Percentiles rank a stretch among this genome's conserved stretches.
phyloP scores from a whole-genome alignment of 2,113 vertebrate species.

The human region DNA sequence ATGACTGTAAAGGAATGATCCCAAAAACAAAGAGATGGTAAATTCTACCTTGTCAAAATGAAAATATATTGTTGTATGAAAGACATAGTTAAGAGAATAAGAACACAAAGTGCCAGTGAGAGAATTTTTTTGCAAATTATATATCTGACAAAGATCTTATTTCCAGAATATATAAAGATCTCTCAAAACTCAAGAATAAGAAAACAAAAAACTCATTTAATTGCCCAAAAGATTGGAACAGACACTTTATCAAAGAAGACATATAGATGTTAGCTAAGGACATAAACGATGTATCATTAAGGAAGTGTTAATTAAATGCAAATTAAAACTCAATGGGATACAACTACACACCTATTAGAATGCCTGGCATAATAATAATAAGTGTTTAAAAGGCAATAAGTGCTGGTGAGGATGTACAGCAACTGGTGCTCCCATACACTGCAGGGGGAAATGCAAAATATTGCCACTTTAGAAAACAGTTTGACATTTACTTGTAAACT shows the following conservation, averaged over 20 bases:
- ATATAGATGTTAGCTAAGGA: not conserved
- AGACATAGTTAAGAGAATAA: not conserved
- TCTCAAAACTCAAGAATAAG: not conserved
- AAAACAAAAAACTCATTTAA: not conserved
- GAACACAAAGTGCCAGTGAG: not conserved
- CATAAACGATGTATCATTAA: not conserved
- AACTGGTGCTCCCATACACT: not conserved
- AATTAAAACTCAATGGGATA: not conserved
- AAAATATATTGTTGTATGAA: not conserved
- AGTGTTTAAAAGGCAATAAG: not conserved
- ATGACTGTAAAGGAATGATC: not conserved
- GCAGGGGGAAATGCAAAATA: not conserved
- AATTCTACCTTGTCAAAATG: not conserved
- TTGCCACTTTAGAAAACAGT: not conserved
- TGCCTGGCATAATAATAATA: not conserved
- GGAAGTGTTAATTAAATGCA: not conserved
- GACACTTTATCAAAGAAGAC: not conserved
- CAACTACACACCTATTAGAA: not conserved
- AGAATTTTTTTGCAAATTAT: not conserved
- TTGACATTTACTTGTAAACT: not conserved
- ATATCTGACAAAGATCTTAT: not conserved
- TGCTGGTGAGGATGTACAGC: not conserved
- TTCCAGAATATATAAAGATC: not conserved
- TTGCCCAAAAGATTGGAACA: not conserved
- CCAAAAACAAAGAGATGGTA: not conserved